Percentiles rank a stretch among this genome's conserved stretches.
These are phyloP conservation scores for Phylloscopus trochilus DNA, from an alignment of 2,113 vertebrate species.

Conservation along the genomic window DNA sequence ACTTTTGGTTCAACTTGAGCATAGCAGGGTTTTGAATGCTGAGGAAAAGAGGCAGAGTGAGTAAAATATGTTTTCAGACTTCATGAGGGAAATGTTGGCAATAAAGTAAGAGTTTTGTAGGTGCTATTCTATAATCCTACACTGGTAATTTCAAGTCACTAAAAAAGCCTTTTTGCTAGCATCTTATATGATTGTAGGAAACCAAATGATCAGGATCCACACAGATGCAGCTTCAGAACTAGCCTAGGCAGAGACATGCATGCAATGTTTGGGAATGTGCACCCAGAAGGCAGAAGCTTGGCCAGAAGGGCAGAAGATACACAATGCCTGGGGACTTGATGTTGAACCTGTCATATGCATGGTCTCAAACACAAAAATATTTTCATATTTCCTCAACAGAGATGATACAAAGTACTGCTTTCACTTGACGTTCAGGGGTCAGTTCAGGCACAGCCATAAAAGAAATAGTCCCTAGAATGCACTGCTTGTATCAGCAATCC, in stretches of 20 bases:
- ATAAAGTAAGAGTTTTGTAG: background rate
- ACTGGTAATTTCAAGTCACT: background rate
- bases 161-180: background rate
- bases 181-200: background rate
- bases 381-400: background rate
- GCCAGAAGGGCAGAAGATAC: background rate
- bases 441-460: background rate
- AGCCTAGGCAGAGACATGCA: background rate
- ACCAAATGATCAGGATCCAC: background rate
- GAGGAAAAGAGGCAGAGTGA: background rate
- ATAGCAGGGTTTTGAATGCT: background rate
- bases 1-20: background rate
- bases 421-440: background rate
- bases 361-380: background rate
- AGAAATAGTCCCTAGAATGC: background rate
- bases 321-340: background rate
- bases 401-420: background rate
- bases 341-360: background rate
- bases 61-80: background rate
- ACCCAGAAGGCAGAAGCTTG: background rate
- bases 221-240: background rate
- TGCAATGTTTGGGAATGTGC: fast-evolving
- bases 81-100: background rate
- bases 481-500: slow-evolving; percentile 42
- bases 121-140: background rate